A percentile compares a stretch with the other conserved stretches of the same genome.
Conservation (phyloP, 2,888 invertebrate genomes). For the Drosophila hamatofila region DNA sequence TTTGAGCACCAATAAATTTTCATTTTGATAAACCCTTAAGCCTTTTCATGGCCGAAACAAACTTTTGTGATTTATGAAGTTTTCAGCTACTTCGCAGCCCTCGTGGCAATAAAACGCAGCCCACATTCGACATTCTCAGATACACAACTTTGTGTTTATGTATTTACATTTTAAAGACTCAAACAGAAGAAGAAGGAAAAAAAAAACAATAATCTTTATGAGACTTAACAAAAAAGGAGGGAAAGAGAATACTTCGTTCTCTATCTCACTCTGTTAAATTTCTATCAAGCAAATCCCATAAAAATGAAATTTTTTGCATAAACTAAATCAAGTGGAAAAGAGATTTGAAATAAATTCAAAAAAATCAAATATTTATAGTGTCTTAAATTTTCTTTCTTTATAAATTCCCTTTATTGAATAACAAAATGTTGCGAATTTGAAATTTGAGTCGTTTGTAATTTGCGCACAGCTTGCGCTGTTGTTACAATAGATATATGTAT, state of each 20-base stretch:
- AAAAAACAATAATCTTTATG: conserved; percentile 47
- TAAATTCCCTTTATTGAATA: conserved; percentile 66
- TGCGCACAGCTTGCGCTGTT: conserved; percentile 70
- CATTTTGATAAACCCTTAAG: conserved; percentile 79
- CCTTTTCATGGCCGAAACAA: conserved; percentile 79
- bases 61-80: conserved; percentile 79
- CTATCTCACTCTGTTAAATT: neutral
- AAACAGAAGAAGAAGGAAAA: conserved; percentile 3
- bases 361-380: conserved; percentile 11
- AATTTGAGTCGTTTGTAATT: conserved; percentile 34
- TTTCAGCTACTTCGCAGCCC: conserved; percentile 64
- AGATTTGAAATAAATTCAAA: conserved; percentile 18
- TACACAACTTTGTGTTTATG: conserved; percentile 53
- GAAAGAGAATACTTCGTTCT: neutral
- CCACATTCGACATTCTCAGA: conserved; percentile 50
- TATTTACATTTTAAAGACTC: conserved; percentile 68
- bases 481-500: conserved; percentile 19
- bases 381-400: conserved; percentile 53
- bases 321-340: conserved; percentile 54
- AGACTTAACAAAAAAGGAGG: neutral
- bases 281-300: conserved; percentile 34
- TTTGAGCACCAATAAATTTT: conserved; percentile 75
- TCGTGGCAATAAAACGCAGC: conserved; percentile 70
- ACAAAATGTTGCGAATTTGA: conserved; percentile 43
- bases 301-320: conserved; percentile 45